Evolutionary conservation across 2,113 vertebrate species (phyloP).

Genomic region (Mugil cephalus): DNA sequence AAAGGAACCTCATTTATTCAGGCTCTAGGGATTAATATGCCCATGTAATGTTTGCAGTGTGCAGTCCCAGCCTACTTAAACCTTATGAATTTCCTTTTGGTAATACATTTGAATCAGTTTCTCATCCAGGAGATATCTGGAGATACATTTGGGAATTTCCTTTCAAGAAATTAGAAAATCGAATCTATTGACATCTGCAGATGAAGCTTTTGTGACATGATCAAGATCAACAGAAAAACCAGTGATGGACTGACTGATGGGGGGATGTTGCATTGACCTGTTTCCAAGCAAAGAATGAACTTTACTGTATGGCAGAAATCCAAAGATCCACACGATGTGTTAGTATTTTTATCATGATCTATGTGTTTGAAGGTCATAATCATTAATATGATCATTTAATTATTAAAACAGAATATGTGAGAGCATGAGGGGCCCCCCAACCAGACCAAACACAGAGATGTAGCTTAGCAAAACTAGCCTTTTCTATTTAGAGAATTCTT

Average conservation of each 20-base stretch:
- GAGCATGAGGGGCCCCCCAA: neutral
- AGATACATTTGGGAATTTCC: too few relatives aligned
- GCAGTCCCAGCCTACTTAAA: too few relatives aligned
- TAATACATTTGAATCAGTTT: neutral
- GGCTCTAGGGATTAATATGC: conserved; percentile 2
- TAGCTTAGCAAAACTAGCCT: neutral
- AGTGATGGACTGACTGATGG: too few relatives aligned
- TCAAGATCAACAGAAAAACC: too few relatives aligned
- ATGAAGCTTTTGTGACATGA: too few relatives aligned
- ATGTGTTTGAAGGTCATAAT: too few relatives aligned
- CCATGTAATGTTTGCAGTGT: neutral
- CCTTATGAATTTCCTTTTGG: too few relatives aligned
- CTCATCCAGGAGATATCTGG: too few relatives aligned
- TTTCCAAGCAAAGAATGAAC: too few relatives aligned
- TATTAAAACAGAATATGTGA: neutral
- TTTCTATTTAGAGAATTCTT: conserved; percentile 46
- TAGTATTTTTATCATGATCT: neutral
- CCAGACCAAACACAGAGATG: neutral
- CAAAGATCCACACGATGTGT: neutral
- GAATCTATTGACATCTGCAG: too few relatives aligned
- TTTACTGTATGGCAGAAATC: neutral
- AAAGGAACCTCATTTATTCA: conserved; percentile 3
- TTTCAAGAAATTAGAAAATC: too few relatives aligned
- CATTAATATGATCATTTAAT: neutral
- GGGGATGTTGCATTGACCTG: neutral